Evolutionary conservation across 1,140 invertebrate genomes (phyloP).

Genomic region (Tetramorium simillimum): DNA sequence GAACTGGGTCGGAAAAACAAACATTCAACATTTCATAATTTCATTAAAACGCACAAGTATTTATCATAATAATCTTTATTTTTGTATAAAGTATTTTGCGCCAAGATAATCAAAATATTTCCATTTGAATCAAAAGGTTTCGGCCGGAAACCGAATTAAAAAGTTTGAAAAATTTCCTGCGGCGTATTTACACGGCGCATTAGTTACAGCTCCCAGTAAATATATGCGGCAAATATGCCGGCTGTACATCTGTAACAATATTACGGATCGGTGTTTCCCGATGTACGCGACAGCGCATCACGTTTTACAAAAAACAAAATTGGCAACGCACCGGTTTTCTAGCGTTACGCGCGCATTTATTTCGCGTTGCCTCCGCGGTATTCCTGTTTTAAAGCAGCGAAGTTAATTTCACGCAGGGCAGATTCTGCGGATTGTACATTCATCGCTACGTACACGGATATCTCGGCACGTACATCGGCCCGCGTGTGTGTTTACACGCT

Average conservation of each 20-base stretch:
- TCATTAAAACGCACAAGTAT: conserved; percentile 8
- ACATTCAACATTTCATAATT: neutral
- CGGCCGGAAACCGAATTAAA: neutral
- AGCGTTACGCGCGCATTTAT: conserved; percentile 28
- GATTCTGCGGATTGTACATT: conserved; percentile 69
- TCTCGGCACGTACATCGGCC: neutral
- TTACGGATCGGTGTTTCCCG: conserved; percentile 26
- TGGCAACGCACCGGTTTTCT: conserved; percentile 7
- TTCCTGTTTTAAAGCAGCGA: conserved; percentile 63
- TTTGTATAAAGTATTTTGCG: neutral
- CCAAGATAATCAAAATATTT: neutral
- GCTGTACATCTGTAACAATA: neutral
- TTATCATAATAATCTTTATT: neutral
- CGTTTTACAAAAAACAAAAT: conserved; percentile 11
- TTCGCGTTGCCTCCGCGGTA: neutral
- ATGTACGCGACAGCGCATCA: neutral
- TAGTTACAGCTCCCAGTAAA: neutral
- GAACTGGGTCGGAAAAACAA: neutral
- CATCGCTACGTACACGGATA: conserved; percentile 41
- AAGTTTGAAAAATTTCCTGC: neutral
- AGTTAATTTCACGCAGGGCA: conserved; percentile 75
- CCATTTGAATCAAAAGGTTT: neutral
- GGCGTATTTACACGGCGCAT: conserved; percentile 1
- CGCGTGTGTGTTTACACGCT: conserved; percentile 2
- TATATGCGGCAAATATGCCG: neutral